Conservation (phyloP, 2,797 vertebrate species). For the Tympanoctomys barrerae region DNA sequence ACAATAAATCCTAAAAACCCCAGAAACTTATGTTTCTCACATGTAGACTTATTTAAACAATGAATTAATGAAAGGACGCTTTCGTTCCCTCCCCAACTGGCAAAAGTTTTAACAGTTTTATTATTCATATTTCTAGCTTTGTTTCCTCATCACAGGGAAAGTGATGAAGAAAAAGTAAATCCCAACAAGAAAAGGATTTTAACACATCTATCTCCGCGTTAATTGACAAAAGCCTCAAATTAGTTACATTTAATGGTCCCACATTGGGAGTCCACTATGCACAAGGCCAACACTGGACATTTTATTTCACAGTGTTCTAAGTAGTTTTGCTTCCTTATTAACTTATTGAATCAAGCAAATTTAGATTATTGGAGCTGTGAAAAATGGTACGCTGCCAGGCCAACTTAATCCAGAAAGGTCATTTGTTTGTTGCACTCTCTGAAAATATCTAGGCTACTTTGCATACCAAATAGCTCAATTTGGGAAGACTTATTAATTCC, state of each 20-base stretch:
- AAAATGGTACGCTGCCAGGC: constrained; percentile 36
- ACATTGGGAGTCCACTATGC: not conserved
- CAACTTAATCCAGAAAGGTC: constrained; percentile 65
- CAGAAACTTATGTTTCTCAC: not conserved
- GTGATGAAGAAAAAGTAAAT: not conserved
- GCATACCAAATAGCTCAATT: constrained; percentile 58
- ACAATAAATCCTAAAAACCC: not conserved
- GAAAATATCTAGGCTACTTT: constrained; percentile 64
- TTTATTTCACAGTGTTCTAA: constrained; percentile 14
- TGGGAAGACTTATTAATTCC: constrained; percentile 65
- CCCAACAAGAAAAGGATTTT: not conserved
- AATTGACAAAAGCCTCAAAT: not conserved
- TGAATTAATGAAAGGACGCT: not conserved
- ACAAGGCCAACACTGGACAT: not conserved
- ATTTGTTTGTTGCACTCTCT: constrained; percentile 59
- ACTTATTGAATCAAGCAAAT: constrained; percentile 59
- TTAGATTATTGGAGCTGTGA: constrained; percentile 7
- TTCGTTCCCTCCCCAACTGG: not conserved
- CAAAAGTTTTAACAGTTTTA: not conserved
- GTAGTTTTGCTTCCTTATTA: constrained; percentile 36
- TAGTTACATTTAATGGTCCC: not conserved
- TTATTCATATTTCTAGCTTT: not conserved
- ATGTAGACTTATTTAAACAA: not conserved
- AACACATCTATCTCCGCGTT: not conserved
- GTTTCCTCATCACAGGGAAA: not conserved